Evolutionary conservation across 1,140 invertebrate species (phyloP).

Genomic region (Drosophila chauvacae): DNA sequence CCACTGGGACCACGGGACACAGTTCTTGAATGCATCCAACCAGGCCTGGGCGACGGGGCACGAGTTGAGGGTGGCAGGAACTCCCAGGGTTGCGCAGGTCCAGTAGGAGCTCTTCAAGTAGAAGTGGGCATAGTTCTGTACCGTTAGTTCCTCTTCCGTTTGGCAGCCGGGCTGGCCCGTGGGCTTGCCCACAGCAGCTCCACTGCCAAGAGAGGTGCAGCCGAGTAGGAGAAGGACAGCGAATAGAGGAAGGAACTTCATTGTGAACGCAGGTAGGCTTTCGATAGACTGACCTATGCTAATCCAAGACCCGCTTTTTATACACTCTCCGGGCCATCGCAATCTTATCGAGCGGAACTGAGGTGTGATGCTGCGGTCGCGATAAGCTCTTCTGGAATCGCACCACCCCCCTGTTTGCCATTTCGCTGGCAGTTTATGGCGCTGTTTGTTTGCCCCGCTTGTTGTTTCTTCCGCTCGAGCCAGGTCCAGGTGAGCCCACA

Average conservation of each 20-base stretch:
- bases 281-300: constrained; percentile 62
- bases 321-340: constrained; percentile 23
- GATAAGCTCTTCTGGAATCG: constrained; percentile 32
- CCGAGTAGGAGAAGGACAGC: constrained; percentile 37
- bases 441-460: constrained; percentile 69
- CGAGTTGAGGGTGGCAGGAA: constrained; percentile 35
- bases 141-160: constrained; percentile 57
- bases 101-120: constrained; percentile 61
- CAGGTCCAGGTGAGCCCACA: constrained; percentile 25
- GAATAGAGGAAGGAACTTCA: constrained; percentile 51
- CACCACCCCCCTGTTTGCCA: constrained; percentile 27
- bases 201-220: constrained; percentile 11
- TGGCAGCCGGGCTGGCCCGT: constrained; percentile 72
- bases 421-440: constrained; percentile 65
- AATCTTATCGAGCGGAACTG: constrained; percentile 69
- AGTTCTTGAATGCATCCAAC: constrained; percentile 44
- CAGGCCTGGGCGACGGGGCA: constrained; percentile 33
- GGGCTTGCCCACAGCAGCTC: constrained; percentile 33
- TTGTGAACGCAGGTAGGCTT: constrained; percentile 20
- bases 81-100: constrained; percentile 44
- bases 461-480: constrained; percentile 39
- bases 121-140: constrained; percentile 53
- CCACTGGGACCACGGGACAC: constrained; percentile 61
- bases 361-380: constrained; percentile 53
- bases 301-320: constrained; percentile 47